Evolutionary conservation across 2,113 vertebrate genomes (phyloP).

Genomic region (Archilochus colubris): DNA sequence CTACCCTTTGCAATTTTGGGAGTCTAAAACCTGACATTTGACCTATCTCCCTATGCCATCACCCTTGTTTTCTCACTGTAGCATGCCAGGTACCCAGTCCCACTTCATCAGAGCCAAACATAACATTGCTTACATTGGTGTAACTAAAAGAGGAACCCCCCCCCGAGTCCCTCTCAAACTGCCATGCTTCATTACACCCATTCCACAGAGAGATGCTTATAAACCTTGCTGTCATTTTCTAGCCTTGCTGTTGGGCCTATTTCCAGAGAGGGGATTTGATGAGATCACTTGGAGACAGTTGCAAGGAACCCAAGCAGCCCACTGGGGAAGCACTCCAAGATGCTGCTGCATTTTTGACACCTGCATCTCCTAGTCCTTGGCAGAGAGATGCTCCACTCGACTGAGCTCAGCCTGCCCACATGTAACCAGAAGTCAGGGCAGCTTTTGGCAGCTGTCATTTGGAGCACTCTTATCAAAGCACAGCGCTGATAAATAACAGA

Average conservation of each 20-base stretch:
- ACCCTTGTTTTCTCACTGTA: background rate
- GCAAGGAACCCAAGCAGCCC: background rate
- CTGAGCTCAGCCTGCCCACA: background rate
- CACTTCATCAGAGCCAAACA: background rate
- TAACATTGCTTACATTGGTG: fast-evolving
- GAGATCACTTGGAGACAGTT: background rate
- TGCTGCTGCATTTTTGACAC: background rate
- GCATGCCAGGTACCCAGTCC: fast-evolving
- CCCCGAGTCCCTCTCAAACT: background rate
- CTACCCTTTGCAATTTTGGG: background rate
- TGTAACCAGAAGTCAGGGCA: background rate
- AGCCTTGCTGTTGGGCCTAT: background rate
- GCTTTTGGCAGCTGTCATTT: background rate
- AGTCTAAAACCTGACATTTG: background rate
- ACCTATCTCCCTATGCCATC: background rate
- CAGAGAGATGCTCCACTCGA: background rate
- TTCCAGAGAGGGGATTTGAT: background rate
- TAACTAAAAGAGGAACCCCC: background rate
- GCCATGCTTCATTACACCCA: background rate
- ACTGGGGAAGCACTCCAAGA: background rate
- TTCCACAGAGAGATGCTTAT: background rate
- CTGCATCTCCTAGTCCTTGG: background rate
- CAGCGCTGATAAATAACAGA: background rate
- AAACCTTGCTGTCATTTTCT: background rate
- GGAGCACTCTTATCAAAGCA: background rate